These are phyloP conservation scores for Neosalanx taihuensis DNA, from an alignment of 2,797 vertebrate genomes.

Conservation along the genomic window DNA sequence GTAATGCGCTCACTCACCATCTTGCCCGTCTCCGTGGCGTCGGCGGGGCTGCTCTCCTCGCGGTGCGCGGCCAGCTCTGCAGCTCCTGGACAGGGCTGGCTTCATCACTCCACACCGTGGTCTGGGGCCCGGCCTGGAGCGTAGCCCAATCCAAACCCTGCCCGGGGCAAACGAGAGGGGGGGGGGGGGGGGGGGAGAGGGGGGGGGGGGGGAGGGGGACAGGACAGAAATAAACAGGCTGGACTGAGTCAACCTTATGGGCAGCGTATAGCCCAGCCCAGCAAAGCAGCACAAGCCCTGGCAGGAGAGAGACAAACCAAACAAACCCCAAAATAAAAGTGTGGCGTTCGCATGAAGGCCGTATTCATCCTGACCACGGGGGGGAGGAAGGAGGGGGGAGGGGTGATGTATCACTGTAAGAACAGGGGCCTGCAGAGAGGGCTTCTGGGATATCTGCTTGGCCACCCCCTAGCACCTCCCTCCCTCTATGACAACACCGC, in stretches of 20 bases:
- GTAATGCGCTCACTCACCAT: slow-evolving; percentile 78
- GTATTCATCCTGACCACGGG: too few relatives aligned
- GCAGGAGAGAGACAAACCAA: too few relatives aligned
- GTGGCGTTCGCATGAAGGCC: too few relatives aligned
- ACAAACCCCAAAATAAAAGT: too few relatives aligned
- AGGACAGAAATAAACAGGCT: background rate
- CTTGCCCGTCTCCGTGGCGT: slow-evolving; percentile 61
- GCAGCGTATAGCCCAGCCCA: too few relatives aligned
- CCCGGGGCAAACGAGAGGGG: background rate
- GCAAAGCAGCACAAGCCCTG: too few relatives aligned
- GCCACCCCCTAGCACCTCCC: slow-evolving; percentile 38
- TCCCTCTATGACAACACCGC: slow-evolving; percentile 43
- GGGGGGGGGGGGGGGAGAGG: slow-evolving; percentile 16
- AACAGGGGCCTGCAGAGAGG: slow-evolving; percentile 5
- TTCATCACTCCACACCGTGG: slow-evolving; percentile 44
- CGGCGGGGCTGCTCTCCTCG: slow-evolving; percentile 49
- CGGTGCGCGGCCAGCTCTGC: slow-evolving; percentile 55
- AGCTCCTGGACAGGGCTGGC: slow-evolving; percentile 50
- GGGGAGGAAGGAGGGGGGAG: too few relatives aligned
- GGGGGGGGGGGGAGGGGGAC: slow-evolving; percentile 10
- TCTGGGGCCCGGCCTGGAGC: slow-evolving; percentile 41
- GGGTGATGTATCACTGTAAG: slow-evolving; percentile 3
- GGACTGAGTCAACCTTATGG: background rate
- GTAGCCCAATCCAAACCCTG: too few relatives aligned
- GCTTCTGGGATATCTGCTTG: background rate